Percentiles rank a stretch among this genome's conserved stretches.
Conservation (phyloP, 2,797 vertebrate species). For the Scolopax bukidnonensis region DNA sequence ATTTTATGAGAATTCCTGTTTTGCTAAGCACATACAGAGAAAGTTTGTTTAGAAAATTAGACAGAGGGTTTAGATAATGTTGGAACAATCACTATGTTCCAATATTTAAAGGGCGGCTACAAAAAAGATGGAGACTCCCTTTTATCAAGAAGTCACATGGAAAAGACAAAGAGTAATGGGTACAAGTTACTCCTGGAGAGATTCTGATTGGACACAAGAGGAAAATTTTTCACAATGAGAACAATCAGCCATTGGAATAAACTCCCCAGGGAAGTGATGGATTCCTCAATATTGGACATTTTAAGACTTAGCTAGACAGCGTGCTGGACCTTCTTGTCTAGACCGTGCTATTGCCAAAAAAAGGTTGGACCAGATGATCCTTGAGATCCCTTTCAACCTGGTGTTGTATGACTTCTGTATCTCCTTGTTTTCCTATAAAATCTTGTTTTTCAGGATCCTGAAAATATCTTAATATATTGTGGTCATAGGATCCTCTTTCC, state of each 20-base stretch:
- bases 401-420: neutral
- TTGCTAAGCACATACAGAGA: neutral
- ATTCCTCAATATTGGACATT: neutral
- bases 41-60: neutral
- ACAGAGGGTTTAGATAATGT: neutral
- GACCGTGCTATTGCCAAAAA: neutral
- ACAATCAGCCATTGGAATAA: neutral
- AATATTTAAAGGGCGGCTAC: neutral
- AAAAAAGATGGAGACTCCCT: neutral
- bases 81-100: neutral
- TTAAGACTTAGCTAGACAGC: neutral
- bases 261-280: neutral
- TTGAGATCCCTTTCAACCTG: neutral
- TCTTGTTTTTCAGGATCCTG: neutral
- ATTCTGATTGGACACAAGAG: neutral
- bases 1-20: neutral
- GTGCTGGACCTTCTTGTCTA: neutral
- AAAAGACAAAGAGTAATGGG: neutral
- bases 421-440: neutral
- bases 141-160: neutral
- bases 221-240: neutral
- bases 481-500: neutral
- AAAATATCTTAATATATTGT: too few relatives aligned
- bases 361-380: neutral
- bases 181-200: neutral